Evolutionary conservation across 2,888 invertebrate genomes (phyloP), one percentile per base, ranked within the genome.

Genomic region (Aspidiotus destructor): DNA sequence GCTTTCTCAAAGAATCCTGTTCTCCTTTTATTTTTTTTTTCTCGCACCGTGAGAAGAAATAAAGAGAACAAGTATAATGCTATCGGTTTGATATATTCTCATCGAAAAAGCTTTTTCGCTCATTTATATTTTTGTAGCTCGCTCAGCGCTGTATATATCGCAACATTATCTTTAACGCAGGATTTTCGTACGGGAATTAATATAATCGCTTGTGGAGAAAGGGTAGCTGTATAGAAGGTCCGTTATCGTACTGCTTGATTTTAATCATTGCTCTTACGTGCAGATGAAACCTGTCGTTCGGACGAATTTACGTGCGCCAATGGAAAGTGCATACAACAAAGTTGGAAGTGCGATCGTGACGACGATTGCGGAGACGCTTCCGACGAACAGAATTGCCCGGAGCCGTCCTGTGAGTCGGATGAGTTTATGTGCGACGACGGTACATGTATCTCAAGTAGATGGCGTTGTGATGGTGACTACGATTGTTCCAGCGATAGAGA

Each of bases 221-320:
- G n/a, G n/a, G n/a, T n/a, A n/a, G n/a, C n/a, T n/a, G n/a, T n/a
- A n/a, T n/a, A n/a, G n/a, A n/a, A 28, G 28, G 28, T 28, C 5
- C 28, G 28, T 28, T 28, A 28, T 28, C 28, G 28, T 28, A 28
- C 28, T 28, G 1, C 5, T 28, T 28, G 28, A 28, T 28, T 28
- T 28, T 28, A 28, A 28, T 28, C 28, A 28, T 28, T n/a, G 48
- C 10, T 13, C n/a, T 48, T 6, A n/a, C 17, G 13, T 16, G n/a
- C 75, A 92, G 92, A 92, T 81, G 89, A 88, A 76, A 93, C 93
- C 28, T 95, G 94, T 79, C 86, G 92, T 73, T 85, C 89, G 65
- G 92, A 92, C 77, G 92, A 95, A 79, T 93, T 93, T 77, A 91
- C 92, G n/a, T 95, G 95, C 79, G 85, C 83, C 65, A 91, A 92